Base-by-base conservation (phyloP, 1,140 invertebrate genomes). In the Tetramorium alpestre region DNA sequence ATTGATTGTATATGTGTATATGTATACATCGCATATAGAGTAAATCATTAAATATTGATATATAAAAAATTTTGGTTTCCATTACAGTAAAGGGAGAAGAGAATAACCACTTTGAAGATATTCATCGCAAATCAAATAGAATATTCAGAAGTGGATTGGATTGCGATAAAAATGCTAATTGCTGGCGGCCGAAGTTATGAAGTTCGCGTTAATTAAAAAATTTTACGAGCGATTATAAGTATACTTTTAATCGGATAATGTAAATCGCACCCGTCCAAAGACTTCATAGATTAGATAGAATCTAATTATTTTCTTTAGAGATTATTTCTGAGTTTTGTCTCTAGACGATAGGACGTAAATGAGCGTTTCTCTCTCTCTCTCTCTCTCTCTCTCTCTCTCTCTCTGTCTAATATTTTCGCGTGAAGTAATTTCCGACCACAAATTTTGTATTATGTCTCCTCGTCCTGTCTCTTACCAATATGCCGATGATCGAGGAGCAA, bases 161-260 rank as follows among this genome's bases (percentile, higher is more conserved):
- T 60, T n/a, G 41, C 41, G 54, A 73, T 82, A 73, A 82, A 82
- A 82, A 82, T 82, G 80, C 54, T 82, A 82, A 82, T 82, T 49
- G 25, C 18, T 22, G 25, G 25, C 25, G 38, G 11, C 7, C 41
- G 2, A 73, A 60, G 80, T 82, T 82, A 58, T 60, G n/a, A 82
- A 81, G 80, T 73, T n/a, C 65, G 25, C 22, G 67, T 73, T 82
- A 82, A 82, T 82, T 82, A 73, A 82, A 73, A 73, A 82, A 82
- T 82, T 60, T 82, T 44, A 82, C 54, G 51, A 72, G 25, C 80
- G 54, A 73, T 82, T 82, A 82, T 82, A 82, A 73, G 41, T 82
- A 56, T 82, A 60, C 67, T 73, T 47, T 73, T 82, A 82, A 82
- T 60, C 51, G 80, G 80, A 82, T 82, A 82, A 82, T 73, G 80